Percentiles rank a stretch among this genome's conserved stretches.
phyloP scores from a whole-genome alignment of 2,888 invertebrate species.

The Panopea generosa region DNA sequence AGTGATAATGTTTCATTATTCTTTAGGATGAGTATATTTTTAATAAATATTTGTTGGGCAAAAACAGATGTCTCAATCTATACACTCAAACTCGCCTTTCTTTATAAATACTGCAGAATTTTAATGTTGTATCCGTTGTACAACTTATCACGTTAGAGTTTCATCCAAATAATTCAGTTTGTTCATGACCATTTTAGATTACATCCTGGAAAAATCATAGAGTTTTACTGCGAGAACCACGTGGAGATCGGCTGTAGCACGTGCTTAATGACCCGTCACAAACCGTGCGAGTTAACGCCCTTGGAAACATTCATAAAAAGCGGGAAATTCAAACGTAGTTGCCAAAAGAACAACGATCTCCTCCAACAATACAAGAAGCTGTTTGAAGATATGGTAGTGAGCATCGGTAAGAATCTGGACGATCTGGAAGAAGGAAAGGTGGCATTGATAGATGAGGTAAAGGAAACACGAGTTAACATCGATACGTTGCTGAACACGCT shows the following conservation, averaged over 20 bases:
- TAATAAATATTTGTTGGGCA: too few relatives aligned
- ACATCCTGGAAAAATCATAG: conserved; percentile 48
- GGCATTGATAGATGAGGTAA: conserved; percentile 35
- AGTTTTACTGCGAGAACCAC: conserved; percentile 55
- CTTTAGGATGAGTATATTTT: too few relatives aligned
- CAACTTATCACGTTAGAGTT: too few relatives aligned
- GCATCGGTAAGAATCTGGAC: conserved; percentile 40
- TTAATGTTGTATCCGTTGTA: too few relatives aligned
- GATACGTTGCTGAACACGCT: conserved; percentile 30
- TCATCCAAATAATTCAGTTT: too few relatives aligned
- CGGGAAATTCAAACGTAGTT: conserved; percentile 54
- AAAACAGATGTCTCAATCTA: too few relatives aligned
- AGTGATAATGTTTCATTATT: too few relatives aligned
- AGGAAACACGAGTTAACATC: conserved; percentile 17
- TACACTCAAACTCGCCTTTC: too few relatives aligned
- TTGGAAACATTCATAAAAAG: conserved; percentile 47
- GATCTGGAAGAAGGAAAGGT: conserved; percentile 34
- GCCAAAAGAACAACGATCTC: conserved; percentile 51
- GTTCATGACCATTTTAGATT: too few relatives aligned
- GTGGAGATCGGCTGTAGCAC: conserved; percentile 52
- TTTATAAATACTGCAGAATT: too few relatives aligned
- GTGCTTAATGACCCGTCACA: conserved; percentile 52
- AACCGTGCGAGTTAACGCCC: conserved; percentile 42
- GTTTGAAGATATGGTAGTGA: conserved; percentile 48
- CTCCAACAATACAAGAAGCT: conserved; percentile 51